Evolutionary conservation across 1,140 invertebrate genomes (phyloP).

Genomic region (Psix sp.): DNA sequence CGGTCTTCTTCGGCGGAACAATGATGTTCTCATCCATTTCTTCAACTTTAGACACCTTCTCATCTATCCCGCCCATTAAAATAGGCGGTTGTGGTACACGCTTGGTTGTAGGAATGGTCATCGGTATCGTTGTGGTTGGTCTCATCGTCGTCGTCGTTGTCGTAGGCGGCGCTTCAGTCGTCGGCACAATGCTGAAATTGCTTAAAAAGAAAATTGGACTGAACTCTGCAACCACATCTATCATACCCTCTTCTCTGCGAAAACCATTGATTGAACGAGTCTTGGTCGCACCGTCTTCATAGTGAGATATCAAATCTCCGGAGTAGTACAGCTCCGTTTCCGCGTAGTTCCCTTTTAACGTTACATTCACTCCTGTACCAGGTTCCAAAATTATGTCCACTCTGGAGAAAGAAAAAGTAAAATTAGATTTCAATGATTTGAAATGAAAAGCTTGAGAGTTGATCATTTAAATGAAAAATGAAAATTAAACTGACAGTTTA

Average conservation of each 20-base stretch:
- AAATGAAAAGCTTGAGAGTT: no score
- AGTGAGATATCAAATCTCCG: conserved; percentile 83
- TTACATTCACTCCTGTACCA: conserved; percentile 88
- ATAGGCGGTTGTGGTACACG: conserved; percentile 48
- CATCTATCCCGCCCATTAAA: conserved; percentile 39
- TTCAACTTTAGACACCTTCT: conserved; percentile 34
- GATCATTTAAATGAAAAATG: no score
- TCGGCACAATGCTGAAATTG: conserved; percentile 86
- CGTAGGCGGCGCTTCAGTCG: conserved; percentile 84
- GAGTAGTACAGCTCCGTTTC: conserved; percentile 84
- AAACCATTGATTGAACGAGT: conserved; percentile 78
- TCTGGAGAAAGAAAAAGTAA: conserved; percentile 65
- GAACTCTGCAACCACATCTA: conserved; percentile 82
- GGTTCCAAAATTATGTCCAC: conserved; percentile 82
- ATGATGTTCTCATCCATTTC: conserved; percentile 68
- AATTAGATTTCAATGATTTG: no score
- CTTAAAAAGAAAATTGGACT: conserved; percentile 84
- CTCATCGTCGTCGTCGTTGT: conserved; percentile 81
- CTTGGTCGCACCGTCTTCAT: conserved; percentile 79
- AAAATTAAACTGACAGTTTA: no score
- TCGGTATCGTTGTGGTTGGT: conserved; percentile 69
- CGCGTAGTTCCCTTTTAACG: conserved; percentile 83
- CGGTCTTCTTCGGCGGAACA: conserved; percentile 64
- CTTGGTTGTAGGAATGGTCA: conserved; percentile 30
- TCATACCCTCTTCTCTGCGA: conserved; percentile 81